Base-by-base conservation (phyloP, 2,888 invertebrate genomes). In the Imbricaverruca yamaguchii region DNA sequence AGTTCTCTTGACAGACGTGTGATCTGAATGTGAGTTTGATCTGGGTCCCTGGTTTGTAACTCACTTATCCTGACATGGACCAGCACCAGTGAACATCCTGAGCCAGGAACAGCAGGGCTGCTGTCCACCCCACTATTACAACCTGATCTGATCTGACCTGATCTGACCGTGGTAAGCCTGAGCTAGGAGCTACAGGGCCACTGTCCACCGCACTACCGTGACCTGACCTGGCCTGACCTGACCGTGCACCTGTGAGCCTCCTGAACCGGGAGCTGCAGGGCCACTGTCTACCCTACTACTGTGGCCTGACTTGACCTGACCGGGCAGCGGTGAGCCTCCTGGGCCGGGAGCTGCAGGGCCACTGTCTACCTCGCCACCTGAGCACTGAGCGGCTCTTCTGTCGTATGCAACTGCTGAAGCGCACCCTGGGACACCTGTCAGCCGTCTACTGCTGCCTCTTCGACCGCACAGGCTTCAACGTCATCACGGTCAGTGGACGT, bases 381-480 rank as follows among this genome's bases (percentile, higher is more conserved):
- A 87, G 92, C 81, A 91, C 91, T 84, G 91, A 90, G 83, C 90
- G 89, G 84, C 89, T 92, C 80, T 94, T 92, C 86, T 89, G 88
- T 78, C 91, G 91, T 84, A 88, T 94, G 83, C 91, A 92, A 85
- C 89, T 94, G 84, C 92, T 93, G 86, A 90, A 94, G 59, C 90
- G 94, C 82, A 96, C 96, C 3, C 90, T 97, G 80, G 98, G 98
- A 0, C 99, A 99, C 87, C 90, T 98, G 81, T 95, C 97, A 0
- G 94, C 97, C n/a, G 97, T 98, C 1, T 99, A 98, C 89, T 99
- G 98, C 88, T 92, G 98, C 56, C 90, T 94, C 53, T 98, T 96
- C 88, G 98, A 99, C 89, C 91, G 93, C 84, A 93, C 95, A 18
- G 98, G 98, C 6, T 91, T 92, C 86, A 97, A 93, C 86, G 93